phyloP scores from a whole-genome alignment of 2,797 vertebrate species.

The Sebastolobus altivelis region DNA sequence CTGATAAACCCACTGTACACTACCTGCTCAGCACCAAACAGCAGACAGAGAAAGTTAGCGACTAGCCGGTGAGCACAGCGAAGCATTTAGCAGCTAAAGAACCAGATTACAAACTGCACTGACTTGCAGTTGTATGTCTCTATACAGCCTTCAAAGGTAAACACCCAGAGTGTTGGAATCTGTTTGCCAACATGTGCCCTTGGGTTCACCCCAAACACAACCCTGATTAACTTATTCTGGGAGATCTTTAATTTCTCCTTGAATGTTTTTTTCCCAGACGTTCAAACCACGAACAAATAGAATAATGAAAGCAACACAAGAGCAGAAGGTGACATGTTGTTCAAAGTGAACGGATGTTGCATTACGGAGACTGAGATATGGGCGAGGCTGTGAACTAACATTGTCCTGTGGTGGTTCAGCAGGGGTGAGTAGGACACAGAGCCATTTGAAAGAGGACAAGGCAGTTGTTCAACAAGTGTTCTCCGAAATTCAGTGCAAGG shows the following conservation, averaged over 20 bases:
- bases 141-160: not conserved
- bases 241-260: slow-evolving; percentile 9
- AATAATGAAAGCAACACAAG: slow-evolving; percentile 39
- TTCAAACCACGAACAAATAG: slow-evolving; percentile 33
- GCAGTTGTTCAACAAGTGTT: slow-evolving; percentile 82
- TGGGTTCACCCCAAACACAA: slow-evolving; percentile 13
- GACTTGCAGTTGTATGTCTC: not conserved
- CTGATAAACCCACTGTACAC: not conserved
- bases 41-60: not conserved
- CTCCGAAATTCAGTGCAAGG: slow-evolving; percentile 72
- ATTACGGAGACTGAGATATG: slow-evolving; percentile 42
- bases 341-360: slow-evolving; percentile 47
- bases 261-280: slow-evolving; percentile 15
- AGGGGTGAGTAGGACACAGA: slow-evolving; percentile 53
- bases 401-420: slow-evolving; percentile 47
- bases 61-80: not conserved
- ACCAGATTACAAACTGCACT: not conserved
- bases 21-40: not conserved
- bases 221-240: slow-evolving; percentile 14
- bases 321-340: slow-evolving; percentile 33
- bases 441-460: slow-evolving; percentile 78
- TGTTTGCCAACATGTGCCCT: slow-evolving; percentile 22
- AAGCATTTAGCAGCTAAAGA: not conserved
- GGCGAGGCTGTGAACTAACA: slow-evolving; percentile 60
- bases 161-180: not conserved